Evolutionary conservation across 2,888 invertebrate genomes (phyloP).

Genomic region (Eupithecia centaureata): DNA sequence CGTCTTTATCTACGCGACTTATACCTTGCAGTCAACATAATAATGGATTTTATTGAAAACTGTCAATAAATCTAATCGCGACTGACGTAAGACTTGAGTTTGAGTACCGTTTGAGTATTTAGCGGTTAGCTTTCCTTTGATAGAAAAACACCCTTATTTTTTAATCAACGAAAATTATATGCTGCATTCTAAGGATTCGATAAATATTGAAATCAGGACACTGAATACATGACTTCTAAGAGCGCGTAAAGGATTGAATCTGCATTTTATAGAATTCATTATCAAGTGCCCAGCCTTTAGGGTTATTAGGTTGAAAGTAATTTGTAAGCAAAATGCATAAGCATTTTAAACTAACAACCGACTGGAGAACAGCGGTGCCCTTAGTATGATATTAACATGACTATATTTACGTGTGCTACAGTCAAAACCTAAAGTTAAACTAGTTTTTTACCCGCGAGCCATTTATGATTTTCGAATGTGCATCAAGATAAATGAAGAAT

Average conservation of each 20-base stretch:
- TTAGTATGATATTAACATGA: not conserved
- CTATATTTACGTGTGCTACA: slow-evolving; percentile 1
- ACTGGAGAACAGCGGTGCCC: not conserved
- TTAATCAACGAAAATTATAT: not conserved
- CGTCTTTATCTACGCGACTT: too few species aligned
- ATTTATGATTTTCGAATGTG: too few species aligned
- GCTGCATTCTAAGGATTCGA: not conserved
- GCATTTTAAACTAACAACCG: not conserved
- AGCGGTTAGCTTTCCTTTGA: not conserved
- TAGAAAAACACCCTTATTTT: not conserved
- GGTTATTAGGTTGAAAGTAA: not conserved
- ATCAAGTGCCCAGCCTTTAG: not conserved
- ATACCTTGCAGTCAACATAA: too few species aligned
- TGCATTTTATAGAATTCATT: slow-evolving; percentile 6
- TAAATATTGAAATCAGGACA: not conserved
- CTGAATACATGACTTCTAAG: not conserved
- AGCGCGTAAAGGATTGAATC: slow-evolving; percentile 1
- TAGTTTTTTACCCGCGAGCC: too few species aligned
- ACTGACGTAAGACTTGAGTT: too few species aligned
- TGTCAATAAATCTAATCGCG: too few species aligned
- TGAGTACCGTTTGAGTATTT: too few species aligned
- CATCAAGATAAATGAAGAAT: too few species aligned
- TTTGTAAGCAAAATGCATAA: not conserved
- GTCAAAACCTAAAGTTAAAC: not conserved
- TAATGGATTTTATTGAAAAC: too few species aligned